Base-by-base conservation (phyloP, 2,888 invertebrate species). In the Trichogramma dendrolimi region DNA sequence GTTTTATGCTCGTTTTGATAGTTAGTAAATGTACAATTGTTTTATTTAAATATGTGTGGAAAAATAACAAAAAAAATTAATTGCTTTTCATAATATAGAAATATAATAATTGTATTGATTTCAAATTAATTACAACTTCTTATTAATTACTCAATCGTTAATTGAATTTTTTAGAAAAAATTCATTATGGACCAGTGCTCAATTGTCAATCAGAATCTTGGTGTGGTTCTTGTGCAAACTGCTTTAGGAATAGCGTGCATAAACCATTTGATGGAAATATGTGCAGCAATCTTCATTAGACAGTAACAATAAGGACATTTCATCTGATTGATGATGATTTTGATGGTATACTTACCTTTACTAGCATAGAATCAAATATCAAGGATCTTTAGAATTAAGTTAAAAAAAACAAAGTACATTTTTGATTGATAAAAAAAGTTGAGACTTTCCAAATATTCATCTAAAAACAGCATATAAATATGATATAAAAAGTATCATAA, bases 211-310 rank as follows among this genome's bases (percentile, higher is more conserved):
- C 74, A 1, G 78, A 78, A 44, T 73, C 72, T 1, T 79, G 79
- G 79, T 79, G 79, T 78, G 78, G 78, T 27, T 76, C 78, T 52
- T 75, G 77, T 38, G 75, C 78, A 73, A 77, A 79, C 58, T 78
- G 78, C 58, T 73, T 78, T 1, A 69, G 76, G n/a, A 75, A 76
- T 55, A 67, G 69, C 6, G 70, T 78, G 39, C 79, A 79, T 47
- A 69, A 68, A 55, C 76, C 77, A 0, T 76, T 78, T 27, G 66
- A 73, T 47, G 67, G 68, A 6, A 70, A 72, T 44, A 60, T 76
- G 44, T 73, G 76, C 41, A 68, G 71, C 6, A 77, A 77, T 10
- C 71, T 74, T 1, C 73, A 70, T 14, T 78, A 78, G 5, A 77
- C 73, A 10, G 67, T 72, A 2, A 78, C 79, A 0, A 64, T 78